Evolutionary conservation across 2,113 vertebrate genomes (phyloP).

Genomic region (Poecile atricapillus): DNA sequence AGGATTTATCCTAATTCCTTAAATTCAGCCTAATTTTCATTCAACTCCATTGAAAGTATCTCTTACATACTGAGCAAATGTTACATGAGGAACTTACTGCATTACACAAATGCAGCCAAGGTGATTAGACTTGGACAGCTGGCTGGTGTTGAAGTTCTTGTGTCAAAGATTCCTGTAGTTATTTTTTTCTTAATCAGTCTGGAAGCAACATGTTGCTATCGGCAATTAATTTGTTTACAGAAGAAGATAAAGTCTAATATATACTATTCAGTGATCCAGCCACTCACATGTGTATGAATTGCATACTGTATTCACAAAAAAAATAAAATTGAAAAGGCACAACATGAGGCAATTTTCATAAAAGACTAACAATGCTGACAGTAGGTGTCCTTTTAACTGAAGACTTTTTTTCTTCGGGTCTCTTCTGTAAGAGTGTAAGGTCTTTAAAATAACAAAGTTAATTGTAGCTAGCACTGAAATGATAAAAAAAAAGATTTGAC

Average conservation of each 20-base stretch:
- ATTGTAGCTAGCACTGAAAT: conserved; percentile 27
- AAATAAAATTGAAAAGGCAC: not conserved
- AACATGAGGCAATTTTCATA: not conserved
- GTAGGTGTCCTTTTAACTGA: conserved; percentile 27
- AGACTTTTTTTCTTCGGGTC: not conserved
- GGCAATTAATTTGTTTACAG: not conserved
- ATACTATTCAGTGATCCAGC: not conserved
- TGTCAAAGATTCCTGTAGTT: not conserved
- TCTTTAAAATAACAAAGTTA: conserved; percentile 51
- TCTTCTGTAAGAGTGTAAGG: not conserved
- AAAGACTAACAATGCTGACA: not conserved
- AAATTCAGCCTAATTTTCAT: not conserved
- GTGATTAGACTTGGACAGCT: not conserved
- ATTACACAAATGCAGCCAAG: not conserved
- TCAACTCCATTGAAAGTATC: not conserved
- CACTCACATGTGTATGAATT: not conserved
- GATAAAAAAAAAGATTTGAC: conserved; percentile 47
- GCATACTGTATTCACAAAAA: not conserved
- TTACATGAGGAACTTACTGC: not conserved
- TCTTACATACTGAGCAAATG: not conserved
- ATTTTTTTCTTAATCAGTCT: not conserved
- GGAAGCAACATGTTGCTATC: not conserved
- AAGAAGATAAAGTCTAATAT: not conserved
- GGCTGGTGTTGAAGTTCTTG: not conserved
- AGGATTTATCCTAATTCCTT: not conserved